Evolutionary conservation across 2,888 invertebrate genomes (phyloP), one percentile per base, ranked within the genome.

Genomic region (Urechis unicinctus): DNA sequence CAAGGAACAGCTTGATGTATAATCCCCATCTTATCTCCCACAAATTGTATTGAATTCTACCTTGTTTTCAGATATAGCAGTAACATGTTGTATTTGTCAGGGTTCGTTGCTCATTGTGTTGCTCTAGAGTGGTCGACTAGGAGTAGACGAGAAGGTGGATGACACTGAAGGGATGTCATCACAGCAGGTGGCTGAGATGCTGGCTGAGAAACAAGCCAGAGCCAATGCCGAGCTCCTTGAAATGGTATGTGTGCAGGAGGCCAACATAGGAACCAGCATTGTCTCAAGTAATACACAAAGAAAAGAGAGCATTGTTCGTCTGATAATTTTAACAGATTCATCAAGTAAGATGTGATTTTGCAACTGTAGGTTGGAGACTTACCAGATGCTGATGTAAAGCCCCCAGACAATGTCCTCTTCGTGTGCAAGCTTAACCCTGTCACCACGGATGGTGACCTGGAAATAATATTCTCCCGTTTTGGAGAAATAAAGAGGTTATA

Each of bases 351-450:
- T 45, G 13, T 17, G 17, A 6, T 21, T 21, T 21, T 17, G 21
- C 6, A 9, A 24, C n/a, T 36, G 36, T 52, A 78, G 79, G 72
- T 97, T 25, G 97, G 97, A 0, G 98, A 98, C 78, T 82, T 98
- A 56, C 96, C 96, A 0, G 91, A 95, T 81, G 96, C 92, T 17
- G 96, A 98, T 58, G 89, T 95, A 78, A 93, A 92, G 4, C 98
- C 98, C 0, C 96, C 97, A 5, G 98, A 99, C 80, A 97, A 98
- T 82, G 96, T 99, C 1, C 82, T 99, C 0, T 99, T 99, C 81
- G 93, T 99, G 30, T 99, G 98, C 79, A 99, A 98, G 81, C 81
- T 99, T 24, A 98, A 99, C 81, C 96, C 97, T 0, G 93, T 98
- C 0, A 99, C 98, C 0, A 91, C 87, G 9, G 95, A 95, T 76